Evolutionary conservation across 2,113 vertebrate genomes (phyloP).

Genomic region (Crotalus helleri): DNA sequence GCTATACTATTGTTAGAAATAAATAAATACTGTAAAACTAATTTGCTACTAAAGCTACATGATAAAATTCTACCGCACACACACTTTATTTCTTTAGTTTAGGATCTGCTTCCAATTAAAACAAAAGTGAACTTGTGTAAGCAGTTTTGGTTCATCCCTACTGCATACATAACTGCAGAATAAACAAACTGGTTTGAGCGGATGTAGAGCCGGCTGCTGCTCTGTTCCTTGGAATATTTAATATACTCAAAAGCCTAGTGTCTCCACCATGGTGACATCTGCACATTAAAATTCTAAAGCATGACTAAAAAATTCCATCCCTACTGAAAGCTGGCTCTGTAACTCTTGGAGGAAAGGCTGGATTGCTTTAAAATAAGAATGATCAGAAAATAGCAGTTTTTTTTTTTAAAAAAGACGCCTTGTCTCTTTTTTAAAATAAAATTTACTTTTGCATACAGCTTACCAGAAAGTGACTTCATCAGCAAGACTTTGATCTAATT

Average conservation of each 20-base stretch:
- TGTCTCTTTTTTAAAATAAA: background rate
- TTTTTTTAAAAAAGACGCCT: too few species aligned
- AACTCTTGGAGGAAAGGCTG: background rate
- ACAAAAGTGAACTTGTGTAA: background rate
- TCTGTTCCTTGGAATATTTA: accelerated
- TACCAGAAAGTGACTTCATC: background rate
- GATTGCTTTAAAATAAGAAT: background rate
- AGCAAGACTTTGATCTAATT: background rate
- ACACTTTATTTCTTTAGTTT: background rate
- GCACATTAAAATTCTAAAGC: background rate
- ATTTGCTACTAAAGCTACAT: background rate
- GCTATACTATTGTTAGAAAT: background rate
- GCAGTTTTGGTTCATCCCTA: background rate
- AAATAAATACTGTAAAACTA: background rate
- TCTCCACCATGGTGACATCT: background rate
- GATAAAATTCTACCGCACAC: background rate
- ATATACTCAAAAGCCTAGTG: background rate
- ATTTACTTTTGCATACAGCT: background rate
- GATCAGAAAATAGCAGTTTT: background rate
- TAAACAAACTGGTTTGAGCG: background rate
- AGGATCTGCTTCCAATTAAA: background rate
- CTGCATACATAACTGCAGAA: background rate
- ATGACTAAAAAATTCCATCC: slow-evolving; percentile 2
- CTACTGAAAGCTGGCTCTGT: background rate
- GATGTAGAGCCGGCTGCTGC: background rate